Conservation (phyloP, 2,113 vertebrate genomes). For the Bambusicola thoracicus region DNA sequence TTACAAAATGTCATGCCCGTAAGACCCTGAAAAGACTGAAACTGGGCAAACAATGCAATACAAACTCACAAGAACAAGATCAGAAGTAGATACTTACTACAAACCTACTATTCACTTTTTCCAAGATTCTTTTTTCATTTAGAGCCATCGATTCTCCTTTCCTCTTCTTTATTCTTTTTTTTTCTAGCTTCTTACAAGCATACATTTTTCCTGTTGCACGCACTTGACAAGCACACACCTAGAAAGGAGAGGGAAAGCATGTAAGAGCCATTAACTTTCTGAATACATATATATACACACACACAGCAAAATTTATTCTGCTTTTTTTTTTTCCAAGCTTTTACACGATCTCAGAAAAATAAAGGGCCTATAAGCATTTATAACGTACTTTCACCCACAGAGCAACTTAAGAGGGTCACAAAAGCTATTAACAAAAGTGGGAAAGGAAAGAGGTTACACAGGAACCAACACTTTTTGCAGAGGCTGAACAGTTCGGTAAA, state of each 20-base stretch:
- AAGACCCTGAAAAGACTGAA: neutral
- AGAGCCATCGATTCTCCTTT: constrained; percentile 93
- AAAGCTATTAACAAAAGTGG: neutral
- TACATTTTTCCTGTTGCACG: constrained; percentile 96
- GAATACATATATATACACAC: neutral
- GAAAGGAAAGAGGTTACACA: neutral
- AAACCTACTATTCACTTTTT: constrained; percentile 94
- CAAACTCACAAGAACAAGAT: neutral
- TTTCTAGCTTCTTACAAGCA: constrained; percentile 95
- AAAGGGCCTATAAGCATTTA: neutral
- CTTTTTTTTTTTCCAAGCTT: neutral
- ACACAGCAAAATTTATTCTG: no score
- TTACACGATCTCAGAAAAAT: neutral
- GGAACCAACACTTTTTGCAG: neutral
- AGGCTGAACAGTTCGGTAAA: neutral
- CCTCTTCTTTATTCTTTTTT: constrained; percentile 93
- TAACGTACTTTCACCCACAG: neutral
- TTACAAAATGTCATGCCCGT: neutral
- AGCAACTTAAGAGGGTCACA: neutral
- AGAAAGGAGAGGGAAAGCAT: neutral
- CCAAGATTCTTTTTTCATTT: constrained; percentile 92
- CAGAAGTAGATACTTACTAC: constrained; percentile 86
- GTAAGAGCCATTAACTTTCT: neutral
- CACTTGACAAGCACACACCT: constrained; percentile 96
- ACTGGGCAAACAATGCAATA: neutral